phyloP scores from a whole-genome alignment of 2,113 vertebrate genomes.

The Puma concolor region DNA sequence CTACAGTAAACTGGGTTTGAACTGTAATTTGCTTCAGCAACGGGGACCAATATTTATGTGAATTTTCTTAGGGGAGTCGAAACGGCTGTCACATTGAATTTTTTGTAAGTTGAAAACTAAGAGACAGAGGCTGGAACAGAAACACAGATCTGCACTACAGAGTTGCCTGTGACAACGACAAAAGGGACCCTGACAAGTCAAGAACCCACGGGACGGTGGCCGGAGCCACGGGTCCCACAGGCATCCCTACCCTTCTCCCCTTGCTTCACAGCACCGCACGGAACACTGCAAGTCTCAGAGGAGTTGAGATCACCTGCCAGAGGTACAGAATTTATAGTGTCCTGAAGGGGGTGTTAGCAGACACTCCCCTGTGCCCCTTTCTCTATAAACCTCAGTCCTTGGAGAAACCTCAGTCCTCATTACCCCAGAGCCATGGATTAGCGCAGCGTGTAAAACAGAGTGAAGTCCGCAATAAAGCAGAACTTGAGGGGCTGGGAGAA shows the following conservation, averaged over 20 bases:
- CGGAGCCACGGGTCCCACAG: no score
- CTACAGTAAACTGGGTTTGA: not conserved
- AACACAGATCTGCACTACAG: not conserved
- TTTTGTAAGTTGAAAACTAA: slow-evolving; percentile 32
- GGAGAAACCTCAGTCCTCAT: not conserved
- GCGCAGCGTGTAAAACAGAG: not conserved
- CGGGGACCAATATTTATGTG: not conserved
- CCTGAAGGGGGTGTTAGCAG: not conserved
- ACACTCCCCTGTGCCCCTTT: not conserved
- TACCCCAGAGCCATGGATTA: not conserved
- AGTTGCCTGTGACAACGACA: not conserved
- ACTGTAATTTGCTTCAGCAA: slow-evolving; percentile 29
- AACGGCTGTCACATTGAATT: not conserved
- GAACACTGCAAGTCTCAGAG: no score
- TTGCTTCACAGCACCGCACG: accelerated
- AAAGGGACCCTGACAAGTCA: not conserved
- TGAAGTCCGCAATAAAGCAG: not conserved
- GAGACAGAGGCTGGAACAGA: not conserved
- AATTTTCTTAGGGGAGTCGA: not conserved
- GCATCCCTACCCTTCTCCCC: not conserved
- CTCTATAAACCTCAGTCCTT: not conserved
- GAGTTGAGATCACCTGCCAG: not conserved
- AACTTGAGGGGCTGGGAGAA: not conserved
- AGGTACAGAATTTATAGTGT: not conserved
- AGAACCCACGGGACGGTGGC: not conserved